Percentiles rank a stretch among this genome's conserved stretches.
phyloP scores from a whole-genome alignment of 2,113 vertebrate genomes.

The Dasyornis broadbenti region DNA sequence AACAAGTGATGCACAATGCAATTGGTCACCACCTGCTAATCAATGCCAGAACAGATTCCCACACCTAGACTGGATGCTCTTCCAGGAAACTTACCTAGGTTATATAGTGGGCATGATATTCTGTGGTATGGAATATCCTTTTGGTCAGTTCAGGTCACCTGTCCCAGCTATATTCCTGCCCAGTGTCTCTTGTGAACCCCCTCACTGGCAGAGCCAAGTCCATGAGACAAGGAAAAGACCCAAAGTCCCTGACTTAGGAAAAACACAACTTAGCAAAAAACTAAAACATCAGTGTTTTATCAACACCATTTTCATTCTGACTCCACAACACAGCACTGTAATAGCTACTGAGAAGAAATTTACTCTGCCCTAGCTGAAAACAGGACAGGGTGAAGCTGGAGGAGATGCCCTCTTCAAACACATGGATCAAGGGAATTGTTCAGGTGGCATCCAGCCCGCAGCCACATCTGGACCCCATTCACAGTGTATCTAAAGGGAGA shows the following conservation, averaged over 20 bases:
- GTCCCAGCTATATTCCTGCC: neutral
- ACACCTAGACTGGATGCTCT: neutral
- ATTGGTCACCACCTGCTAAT: neutral
- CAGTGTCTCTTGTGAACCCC: neutral
- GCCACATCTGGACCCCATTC: rapidly evolving
- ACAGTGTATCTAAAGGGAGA: neutral
- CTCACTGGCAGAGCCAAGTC: neutral
- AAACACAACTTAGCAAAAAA: neutral
- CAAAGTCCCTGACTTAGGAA: neutral
- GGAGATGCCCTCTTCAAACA: neutral
- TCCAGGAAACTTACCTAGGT: neutral
- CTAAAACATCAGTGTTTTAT: neutral
- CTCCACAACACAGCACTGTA: neutral
- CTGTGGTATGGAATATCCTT: neutral
- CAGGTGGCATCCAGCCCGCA: neutral
- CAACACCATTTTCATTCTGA: neutral
- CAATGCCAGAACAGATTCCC: neutral
- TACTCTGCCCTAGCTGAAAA: neutral
- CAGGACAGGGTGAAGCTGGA: neutral
- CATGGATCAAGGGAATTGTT: neutral
- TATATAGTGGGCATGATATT: neutral
- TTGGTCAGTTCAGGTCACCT: neutral
- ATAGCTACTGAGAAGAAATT: neutral
- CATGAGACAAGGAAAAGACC: neutral
- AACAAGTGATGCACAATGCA: neutral